A percentile compares a stretch with the other conserved stretches of the same genome.
phyloP scores from a whole-genome alignment of 2,797 vertebrate species.

The Sardinella longiceps region DNA sequence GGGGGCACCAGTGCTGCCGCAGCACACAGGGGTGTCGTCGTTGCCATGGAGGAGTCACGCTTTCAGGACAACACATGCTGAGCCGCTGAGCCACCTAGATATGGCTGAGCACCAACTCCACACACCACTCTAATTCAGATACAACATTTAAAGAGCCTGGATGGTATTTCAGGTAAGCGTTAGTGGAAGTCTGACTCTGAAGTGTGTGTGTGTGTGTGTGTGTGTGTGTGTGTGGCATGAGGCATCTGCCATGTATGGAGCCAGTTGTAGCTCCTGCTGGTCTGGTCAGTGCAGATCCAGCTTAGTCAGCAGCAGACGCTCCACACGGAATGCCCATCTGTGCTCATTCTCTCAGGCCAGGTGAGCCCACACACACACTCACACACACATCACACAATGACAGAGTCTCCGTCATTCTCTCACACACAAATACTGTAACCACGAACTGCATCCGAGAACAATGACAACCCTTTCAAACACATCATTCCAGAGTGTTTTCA shows the following conservation, averaged over 20 bases:
- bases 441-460: background rate
- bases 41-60: constrained; percentile 18
- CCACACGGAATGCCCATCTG: background rate
- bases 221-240: background rate
- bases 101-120: background rate
- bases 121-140: background rate
- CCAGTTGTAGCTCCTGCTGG: background rate
- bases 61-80: constrained; percentile 14
- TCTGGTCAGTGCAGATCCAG: background rate
- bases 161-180: background rate
- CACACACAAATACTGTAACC: background rate
- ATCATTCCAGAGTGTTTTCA: background rate
- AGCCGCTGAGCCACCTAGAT: constrained; percentile 11
- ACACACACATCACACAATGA: background rate
- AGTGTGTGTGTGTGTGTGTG: too few relatives aligned
- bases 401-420: background rate
- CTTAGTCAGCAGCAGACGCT: background rate
- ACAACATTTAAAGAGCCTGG: background rate
- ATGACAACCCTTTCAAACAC: background rate
- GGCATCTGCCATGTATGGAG: background rate
- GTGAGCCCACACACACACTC: background rate
- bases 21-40: background rate
- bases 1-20: too few relatives aligned
- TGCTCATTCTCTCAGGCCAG: background rate
- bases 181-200: background rate